phyloP scores from a whole-genome alignment of 2,113 vertebrate genomes.

The Colinus virginianus region DNA sequence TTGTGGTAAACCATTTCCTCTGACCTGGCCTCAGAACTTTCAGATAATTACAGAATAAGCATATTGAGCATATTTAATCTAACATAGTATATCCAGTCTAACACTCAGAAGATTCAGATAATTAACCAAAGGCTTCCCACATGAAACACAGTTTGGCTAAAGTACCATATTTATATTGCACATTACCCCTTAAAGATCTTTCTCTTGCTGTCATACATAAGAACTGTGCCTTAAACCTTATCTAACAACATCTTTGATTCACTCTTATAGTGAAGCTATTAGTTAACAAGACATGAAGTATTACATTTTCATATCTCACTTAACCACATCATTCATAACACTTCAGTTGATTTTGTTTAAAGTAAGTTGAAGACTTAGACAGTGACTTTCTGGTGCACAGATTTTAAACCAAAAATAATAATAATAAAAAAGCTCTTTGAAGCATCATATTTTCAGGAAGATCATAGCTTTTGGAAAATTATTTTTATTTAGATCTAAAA shows the following conservation, averaged over 20 bases:
- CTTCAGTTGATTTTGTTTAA: neutral
- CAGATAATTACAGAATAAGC: neutral
- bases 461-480: neutral
- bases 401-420: neutral
- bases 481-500: neutral
- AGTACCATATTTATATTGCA: accelerated
- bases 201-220: neutral
- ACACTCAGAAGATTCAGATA: neutral
- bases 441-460: neutral
- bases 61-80: neutral
- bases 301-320: neutral
- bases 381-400: neutral
- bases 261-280: neutral
- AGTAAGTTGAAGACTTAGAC: neutral
- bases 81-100: neutral
- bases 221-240: neutral
- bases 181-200: neutral
- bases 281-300: neutral
- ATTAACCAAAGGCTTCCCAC: neutral
- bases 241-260: neutral
- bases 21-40: neutral
- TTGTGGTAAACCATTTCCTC: neutral
- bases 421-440: neutral
- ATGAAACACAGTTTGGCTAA: neutral
- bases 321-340: neutral